phyloP scores from a whole-genome alignment of 2,113 vertebrate genomes.

The Connochaetes taurinus region DNA sequence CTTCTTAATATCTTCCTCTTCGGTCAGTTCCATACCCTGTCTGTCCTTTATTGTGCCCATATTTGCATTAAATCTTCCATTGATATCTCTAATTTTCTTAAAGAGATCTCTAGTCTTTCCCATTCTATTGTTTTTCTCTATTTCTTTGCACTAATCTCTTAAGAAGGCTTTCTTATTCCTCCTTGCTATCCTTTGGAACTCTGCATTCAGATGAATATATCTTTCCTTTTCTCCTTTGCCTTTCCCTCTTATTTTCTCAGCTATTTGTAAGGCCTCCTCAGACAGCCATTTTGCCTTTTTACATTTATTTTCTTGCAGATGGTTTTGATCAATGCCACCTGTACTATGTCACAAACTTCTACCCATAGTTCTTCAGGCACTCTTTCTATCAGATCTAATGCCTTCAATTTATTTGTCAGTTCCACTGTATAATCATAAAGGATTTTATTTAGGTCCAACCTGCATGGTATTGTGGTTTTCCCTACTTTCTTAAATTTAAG shows the following conservation, averaged over 20 bases:
- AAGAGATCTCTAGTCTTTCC: not conserved
- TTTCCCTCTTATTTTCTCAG: not conserved
- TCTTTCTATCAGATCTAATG: not conserved
- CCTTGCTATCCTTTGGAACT: not conserved
- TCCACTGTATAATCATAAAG: not conserved
- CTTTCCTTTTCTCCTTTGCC: not conserved
- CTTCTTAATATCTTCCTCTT: not conserved
- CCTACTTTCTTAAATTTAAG: not conserved
- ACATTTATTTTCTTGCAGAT: not conserved
- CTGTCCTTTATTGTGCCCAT: not conserved
- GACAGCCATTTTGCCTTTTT: not conserved
- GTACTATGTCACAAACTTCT: accelerated
- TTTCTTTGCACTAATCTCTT: not conserved
- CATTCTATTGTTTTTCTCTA: not conserved
- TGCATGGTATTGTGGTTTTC: not conserved
- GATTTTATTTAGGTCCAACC: not conserved
- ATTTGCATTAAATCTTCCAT: not conserved
- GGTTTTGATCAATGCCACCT: not conserved
- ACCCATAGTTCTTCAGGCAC: not conserved
- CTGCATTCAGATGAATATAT: not conserved
- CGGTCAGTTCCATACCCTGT: not conserved
- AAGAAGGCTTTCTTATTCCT: not conserved
- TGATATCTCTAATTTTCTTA: not conserved
- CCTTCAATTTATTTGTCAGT: not conserved
- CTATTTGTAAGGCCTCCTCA: not conserved